phyloP scores from a whole-genome alignment of 2,113 vertebrate genomes.

The Chrysemys picta region DNA sequence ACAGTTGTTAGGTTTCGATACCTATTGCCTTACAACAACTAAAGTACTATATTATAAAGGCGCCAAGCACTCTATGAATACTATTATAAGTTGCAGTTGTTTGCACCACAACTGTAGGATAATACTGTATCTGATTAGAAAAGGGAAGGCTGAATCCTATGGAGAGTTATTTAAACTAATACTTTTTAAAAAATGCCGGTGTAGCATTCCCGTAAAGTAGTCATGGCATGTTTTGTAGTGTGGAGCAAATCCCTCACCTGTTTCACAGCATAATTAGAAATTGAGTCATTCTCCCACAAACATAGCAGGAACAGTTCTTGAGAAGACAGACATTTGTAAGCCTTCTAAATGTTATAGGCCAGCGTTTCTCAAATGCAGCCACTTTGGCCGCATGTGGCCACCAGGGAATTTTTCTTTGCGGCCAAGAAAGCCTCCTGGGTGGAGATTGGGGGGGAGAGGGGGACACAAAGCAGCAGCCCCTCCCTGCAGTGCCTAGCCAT shows the following conservation, averaged over 20 bases:
- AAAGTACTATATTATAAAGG: not conserved
- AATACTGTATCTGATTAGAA: not conserved
- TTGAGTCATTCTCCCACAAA: not conserved
- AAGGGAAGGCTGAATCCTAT: not conserved
- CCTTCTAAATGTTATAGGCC: not conserved
- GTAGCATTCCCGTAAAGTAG: not conserved
- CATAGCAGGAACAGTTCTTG: not conserved
- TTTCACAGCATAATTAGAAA: not conserved
- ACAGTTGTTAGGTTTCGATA: fast-evolving
- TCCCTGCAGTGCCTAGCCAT: too few relatives aligned
- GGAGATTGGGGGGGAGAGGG: too few relatives aligned
- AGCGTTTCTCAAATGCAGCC: too few relatives aligned
- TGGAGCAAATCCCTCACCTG: not conserved
- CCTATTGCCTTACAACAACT: not conserved
- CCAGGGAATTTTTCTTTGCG: too few relatives aligned
- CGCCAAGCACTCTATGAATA: not conserved
- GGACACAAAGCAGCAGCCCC: too few relatives aligned
- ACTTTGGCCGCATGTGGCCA: too few relatives aligned
- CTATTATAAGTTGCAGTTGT: not conserved
- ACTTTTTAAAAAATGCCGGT: fast-evolving
- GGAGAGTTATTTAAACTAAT: not conserved
- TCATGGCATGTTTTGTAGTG: not conserved
- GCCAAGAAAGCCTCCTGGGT: too few relatives aligned
- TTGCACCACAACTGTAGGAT: not conserved
- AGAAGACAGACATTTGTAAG: not conserved